phyloP scores from a whole-genome alignment of 2,113 vertebrate species.

The Fregetta grallaria region DNA sequence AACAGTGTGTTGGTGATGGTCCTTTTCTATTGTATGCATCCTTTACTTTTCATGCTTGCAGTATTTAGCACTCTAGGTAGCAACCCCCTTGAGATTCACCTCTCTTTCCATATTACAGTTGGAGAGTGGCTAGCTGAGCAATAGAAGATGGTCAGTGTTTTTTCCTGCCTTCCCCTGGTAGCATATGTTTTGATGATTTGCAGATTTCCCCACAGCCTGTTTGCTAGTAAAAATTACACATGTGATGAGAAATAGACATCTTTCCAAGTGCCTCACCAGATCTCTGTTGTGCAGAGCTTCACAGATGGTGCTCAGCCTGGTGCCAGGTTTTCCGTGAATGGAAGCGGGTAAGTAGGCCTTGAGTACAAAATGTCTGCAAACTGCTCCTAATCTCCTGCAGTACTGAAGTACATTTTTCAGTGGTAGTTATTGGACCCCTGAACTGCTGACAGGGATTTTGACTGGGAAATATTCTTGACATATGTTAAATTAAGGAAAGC shows the following conservation, averaged over 20 bases:
- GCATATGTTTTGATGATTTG: conserved; percentile 1
- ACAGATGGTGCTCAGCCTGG: conserved; percentile 19
- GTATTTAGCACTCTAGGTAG: background rate
- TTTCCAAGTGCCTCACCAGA: conserved; percentile 3
- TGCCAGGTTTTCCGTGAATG: conserved; percentile 21
- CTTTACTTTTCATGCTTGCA: background rate
- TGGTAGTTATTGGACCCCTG: background rate
- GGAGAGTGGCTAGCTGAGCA: background rate
- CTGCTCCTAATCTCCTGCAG: background rate
- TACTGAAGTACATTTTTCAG: background rate
- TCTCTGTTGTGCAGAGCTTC: background rate
- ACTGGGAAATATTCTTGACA: conserved; percentile 11
- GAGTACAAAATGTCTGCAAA: background rate
- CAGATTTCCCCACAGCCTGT: background rate
- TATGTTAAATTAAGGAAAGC: conserved; percentile 55
- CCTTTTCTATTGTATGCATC: background rate
- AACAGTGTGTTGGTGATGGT: background rate
- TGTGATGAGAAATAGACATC: background rate
- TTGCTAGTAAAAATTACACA: conserved; percentile 9
- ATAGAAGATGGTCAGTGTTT: background rate
- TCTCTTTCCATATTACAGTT: background rate
- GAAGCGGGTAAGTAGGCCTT: background rate
- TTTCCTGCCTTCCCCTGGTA: background rate
- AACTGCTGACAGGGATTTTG: conserved; percentile 27
- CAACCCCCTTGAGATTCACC: background rate